Evolutionary conservation across 2,888 invertebrate genomes (phyloP), one percentile per base, ranked within the genome.

Genomic region (Phymatocera aterrima): DNA sequence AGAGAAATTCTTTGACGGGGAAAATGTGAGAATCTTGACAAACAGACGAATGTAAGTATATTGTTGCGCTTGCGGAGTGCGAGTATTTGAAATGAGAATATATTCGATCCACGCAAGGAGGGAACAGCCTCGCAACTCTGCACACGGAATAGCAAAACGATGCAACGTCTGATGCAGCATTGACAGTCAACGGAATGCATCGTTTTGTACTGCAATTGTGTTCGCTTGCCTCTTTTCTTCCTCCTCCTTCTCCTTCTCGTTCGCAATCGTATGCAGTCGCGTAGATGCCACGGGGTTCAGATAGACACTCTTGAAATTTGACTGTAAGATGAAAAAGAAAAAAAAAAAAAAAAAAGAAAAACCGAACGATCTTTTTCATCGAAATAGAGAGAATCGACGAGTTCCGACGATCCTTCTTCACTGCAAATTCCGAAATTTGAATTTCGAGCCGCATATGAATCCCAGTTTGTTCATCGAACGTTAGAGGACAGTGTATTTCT

Each of bases 81-180:
- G 31, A 34, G 31, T 34, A 10, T 28, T 18, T 99, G 94, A 77
- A 94, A 94, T 84, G 86, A 80, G 84, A 78, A 85, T 81, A 87
- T 88, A 89, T 89, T 87, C 89, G 84, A 83, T 83, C 85, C 89
- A 89, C 89, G 89, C 87, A 83, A 83, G 84, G 84, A 86, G 84
- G 84, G 54, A 60, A 75, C 75, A 57, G 75, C 84, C 85, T 83
- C 83, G 85, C 88, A 85, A 12, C 37, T 64, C 28, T 57, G 75
- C 86, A 84, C 84, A 84, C 81, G 85, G 90, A 90, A 90, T 90
- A 89, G 88, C 86, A 90, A 90, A 87, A 61, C 79, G 77, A 80
- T 57, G 68, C 81, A 88, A 88, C 88, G 88, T n/a, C 24, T 40
- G 3, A 6, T 24, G 43, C 43, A 24, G 34, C 88, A 87, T 86